A percentile compares a stretch with the other conserved stretches of the same genome.
Conservation (phyloP, 2,113 vertebrate genomes). For the Calypte anna region DNA sequence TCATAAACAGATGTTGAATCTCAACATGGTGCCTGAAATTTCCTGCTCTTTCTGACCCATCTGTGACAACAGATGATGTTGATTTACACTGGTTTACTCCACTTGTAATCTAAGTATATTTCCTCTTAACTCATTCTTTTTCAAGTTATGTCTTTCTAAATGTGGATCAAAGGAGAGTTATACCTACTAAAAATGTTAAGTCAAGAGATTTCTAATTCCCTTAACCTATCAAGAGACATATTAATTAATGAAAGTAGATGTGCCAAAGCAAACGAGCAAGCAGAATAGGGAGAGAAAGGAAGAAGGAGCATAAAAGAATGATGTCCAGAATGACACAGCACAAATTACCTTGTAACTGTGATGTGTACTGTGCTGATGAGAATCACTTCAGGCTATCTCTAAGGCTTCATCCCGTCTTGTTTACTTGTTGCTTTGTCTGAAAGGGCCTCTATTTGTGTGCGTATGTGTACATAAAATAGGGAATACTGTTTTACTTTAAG, state of each 20-base stretch:
- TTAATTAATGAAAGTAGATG: conserved; percentile 31
- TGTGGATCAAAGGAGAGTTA: conserved; percentile 9
- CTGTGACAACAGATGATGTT: background rate
- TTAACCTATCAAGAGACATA: background rate
- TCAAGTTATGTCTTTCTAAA: background rate
- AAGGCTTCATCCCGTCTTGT: background rate
- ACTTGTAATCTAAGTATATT: background rate
- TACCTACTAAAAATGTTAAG: background rate
- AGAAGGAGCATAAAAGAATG: background rate
- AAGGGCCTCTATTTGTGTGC: background rate
- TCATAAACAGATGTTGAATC: conserved; percentile 41
- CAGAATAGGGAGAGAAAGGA: background rate
- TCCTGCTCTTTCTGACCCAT: conserved; percentile 7
- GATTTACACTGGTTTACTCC: background rate
- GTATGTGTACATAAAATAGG: background rate
- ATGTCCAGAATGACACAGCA: background rate
- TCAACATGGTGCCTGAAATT: background rate
- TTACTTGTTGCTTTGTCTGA: background rate
- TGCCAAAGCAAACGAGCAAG: background rate
- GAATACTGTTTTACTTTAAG: conserved; percentile 24
- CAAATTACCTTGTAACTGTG: background rate
- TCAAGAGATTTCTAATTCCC: conserved; percentile 37
- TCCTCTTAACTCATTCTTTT: background rate
- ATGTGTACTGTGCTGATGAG: background rate
- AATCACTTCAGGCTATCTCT: background rate